Evolutionary conservation across 1,140 invertebrate genomes (phyloP).

Genomic region (Lasioglossum albipes): DNA sequence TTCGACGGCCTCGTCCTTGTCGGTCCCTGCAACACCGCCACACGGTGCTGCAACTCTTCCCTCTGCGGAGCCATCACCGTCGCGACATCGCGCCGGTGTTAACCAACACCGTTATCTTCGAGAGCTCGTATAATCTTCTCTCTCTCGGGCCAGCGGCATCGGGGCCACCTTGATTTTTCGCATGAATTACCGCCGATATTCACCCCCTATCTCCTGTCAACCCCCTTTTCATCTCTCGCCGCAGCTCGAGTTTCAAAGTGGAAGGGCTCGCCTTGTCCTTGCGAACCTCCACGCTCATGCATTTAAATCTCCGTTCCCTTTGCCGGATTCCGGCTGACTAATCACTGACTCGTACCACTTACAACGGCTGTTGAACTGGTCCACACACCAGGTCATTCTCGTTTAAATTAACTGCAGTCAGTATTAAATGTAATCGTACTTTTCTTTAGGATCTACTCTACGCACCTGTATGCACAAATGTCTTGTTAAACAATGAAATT

Average conservation of each 20-base stretch:
- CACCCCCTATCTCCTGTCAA: too few species aligned
- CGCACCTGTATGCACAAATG: too few species aligned
- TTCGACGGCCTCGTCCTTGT: neutral
- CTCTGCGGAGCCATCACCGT: neutral
- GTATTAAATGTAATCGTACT: too few species aligned
- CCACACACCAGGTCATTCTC: neutral
- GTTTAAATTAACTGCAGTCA: neutral
- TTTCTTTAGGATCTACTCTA: too few species aligned
- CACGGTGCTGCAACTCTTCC: neutral
- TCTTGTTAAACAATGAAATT: too few species aligned
- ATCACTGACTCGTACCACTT: neutral
- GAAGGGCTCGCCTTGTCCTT: neutral
- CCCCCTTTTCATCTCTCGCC: neutral
- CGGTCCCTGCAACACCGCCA: neutral
- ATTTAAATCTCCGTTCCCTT: neutral
- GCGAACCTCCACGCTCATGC: neutral
- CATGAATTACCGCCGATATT: neutral
- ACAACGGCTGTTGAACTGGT: too few species aligned
- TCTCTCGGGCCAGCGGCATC: too few species aligned
- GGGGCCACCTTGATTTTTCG: slow-evolving; percentile 22
- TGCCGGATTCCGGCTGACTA: neutral
- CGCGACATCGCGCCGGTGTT: neutral
- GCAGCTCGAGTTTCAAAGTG: slow-evolving; percentile 14
- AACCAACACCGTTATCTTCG: slow-evolving; percentile 1
- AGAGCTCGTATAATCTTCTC: slow-evolving; percentile 22